Evolutionary conservation across 92 coral and sea anemone genomes (phyloP).

Genomic region (Phymanthus crucifer): DNA sequence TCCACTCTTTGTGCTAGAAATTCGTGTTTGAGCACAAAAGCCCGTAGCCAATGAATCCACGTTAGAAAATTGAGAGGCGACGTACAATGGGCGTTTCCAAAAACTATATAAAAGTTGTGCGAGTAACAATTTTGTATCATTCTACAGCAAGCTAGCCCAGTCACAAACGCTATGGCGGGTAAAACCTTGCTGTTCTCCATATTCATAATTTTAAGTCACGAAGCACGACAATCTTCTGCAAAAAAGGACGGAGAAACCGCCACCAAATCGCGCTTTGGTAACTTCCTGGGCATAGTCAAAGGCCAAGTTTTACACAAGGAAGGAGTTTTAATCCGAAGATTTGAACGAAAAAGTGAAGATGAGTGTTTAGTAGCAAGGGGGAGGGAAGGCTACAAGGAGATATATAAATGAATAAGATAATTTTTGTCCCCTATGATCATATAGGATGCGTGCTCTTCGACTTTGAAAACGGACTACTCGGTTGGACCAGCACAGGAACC

Average conservation of each 20-base stretch:
- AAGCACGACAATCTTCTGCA: background rate
- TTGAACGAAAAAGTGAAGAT: background rate
- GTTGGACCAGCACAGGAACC: conserved; percentile 16
- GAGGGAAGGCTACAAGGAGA: background rate
- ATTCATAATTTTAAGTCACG: background rate
- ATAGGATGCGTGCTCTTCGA: conserved; percentile 18
- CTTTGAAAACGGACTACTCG: conserved; percentile 49
- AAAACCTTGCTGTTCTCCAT: background rate
- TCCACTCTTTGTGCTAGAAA: too few species aligned
- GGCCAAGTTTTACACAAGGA: background rate
- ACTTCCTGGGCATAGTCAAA: background rate
- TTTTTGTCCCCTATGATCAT: background rate
- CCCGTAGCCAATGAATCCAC: too few species aligned
- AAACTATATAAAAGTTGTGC: too few species aligned
- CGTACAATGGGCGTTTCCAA: too few species aligned
- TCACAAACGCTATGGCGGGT: background rate
- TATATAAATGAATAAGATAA: background rate
- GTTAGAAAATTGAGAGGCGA: too few species aligned
- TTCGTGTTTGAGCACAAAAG: too few species aligned
- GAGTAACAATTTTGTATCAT: too few species aligned
- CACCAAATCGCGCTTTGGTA: background rate
- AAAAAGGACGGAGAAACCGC: background rate
- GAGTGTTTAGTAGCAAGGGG: background rate
- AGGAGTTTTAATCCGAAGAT: background rate
- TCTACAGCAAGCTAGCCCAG: too few species aligned